Conservation (phyloP, 2,888 invertebrate species). For the Tortrix viridana region DNA sequence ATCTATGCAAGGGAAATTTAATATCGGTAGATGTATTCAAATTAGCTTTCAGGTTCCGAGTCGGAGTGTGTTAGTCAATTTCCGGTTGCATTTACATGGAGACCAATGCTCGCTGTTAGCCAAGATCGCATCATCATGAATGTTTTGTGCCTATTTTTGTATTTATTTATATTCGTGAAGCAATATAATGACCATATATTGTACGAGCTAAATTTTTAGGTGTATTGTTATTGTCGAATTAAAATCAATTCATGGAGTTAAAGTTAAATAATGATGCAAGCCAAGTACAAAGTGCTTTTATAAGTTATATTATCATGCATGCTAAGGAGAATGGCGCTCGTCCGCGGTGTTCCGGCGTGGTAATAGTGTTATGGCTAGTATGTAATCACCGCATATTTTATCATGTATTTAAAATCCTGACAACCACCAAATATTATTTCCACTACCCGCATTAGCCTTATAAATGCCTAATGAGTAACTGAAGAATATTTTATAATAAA, state of each 20-base stretch:
- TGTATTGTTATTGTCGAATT: constrained; percentile 31
- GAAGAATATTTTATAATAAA: constrained; percentile 76
- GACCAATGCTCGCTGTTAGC: constrained; percentile 16
- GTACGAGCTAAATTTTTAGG: constrained; percentile 23
- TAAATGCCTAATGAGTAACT: constrained; percentile 80
- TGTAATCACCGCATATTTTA: constrained; percentile 58
- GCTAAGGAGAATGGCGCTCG: constrained; percentile 20
- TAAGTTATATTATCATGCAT: constrained; percentile 53
- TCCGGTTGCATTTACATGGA: constrained; percentile 19
- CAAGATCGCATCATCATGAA: constrained; percentile 15
- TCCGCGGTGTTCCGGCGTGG: constrained; percentile 13
- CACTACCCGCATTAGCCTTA: constrained; percentile 82
- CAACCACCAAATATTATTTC: constrained; percentile 82
- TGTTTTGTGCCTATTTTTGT: constrained; percentile 34
- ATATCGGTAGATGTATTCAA: too few species aligned
- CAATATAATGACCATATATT: constrained; percentile 32
- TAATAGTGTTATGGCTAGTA: constrained; percentile 20
- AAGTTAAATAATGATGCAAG: constrained; percentile 52
- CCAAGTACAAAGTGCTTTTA: constrained; percentile 82
- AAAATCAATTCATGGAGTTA: constrained; percentile 31
- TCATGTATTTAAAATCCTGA: constrained; percentile 61
- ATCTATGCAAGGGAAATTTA: too few species aligned
- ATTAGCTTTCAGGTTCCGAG: too few species aligned
- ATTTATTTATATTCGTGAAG: constrained; percentile 35
- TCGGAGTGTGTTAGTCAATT: neutral